Evolutionary conservation across 2,888 invertebrate species (phyloP), one percentile per base, ranked within the genome.

Genomic region (Thecocarcelia acutangulata): DNA sequence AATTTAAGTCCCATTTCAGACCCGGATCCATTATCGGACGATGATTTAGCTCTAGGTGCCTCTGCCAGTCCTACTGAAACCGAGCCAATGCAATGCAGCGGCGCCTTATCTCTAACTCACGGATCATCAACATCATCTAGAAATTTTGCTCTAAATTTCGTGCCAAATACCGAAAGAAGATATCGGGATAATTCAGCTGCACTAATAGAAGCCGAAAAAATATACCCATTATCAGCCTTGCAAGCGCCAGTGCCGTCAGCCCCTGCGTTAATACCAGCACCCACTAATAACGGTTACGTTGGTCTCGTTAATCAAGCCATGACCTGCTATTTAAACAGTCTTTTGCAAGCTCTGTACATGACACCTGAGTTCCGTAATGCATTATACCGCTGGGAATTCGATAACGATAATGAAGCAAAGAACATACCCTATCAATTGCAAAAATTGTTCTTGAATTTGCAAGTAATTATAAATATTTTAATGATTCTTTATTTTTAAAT

Each of bases 331-430:
- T 92, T 97, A 76, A 97, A 97, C 91, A 96, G 96, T 90, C 92
- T 97, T 56, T 91, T 97, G 24, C 97, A 97, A 91, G 95, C 97
- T 0, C 91, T 97, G 5, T 97, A 93, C 88, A 97, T 97, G 96
- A 97, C 97, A 1, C 97, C 97, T 0, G 97, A 97, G 90, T 97
- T 97, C 89, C 92, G 97, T 46, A 97, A 97, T 91, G 96, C 96
- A 3, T 91, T 97, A 42, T 97, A 97, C 89, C 94, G 94, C 86
- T 96, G 96, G 95, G 94, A 95, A 87, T 96, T 94, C 87, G 94
- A 94, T 86, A 94, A 93, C 8, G 93, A 93, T 84, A 94, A 94
- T 83, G 94, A 93, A 84, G 87, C 87, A 3, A 94, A 94, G 87
- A 96, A 95, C 84, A 96, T 97, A 85, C 97, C 97, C 0, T 96